These are phyloP conservation scores for Parnassius glacialis DNA, from an alignment of 2,888 invertebrate genomes.

Conservation along the genomic window DNA sequence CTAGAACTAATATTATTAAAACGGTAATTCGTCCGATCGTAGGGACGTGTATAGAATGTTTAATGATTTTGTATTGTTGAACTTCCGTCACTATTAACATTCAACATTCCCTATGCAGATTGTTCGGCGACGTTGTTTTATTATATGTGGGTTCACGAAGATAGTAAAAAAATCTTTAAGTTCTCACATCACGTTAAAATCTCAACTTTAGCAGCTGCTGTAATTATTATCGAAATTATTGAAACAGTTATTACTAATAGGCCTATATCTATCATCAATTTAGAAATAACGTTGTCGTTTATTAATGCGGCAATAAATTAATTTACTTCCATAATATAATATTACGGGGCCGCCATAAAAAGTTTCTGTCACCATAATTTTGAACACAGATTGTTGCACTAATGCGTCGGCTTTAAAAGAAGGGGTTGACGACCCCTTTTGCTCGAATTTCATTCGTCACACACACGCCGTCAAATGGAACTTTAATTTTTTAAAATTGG, in stretches of 20 bases:
- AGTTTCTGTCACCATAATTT: slow-evolving; percentile 73
- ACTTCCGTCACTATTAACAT: neutral
- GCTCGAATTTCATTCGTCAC: slow-evolving; percentile 71
- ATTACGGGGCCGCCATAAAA: slow-evolving; percentile 64
- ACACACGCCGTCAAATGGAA: slow-evolving; percentile 73
- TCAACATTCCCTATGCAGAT: neutral
- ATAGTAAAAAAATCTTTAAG: no score
- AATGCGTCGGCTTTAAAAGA: slow-evolving; percentile 60
- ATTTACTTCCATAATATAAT: slow-evolving; percentile 66
- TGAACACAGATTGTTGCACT: slow-evolving; percentile 74
- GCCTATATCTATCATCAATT: slow-evolving; percentile 20
- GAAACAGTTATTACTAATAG: slow-evolving; percentile 15
- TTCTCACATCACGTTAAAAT: slow-evolving; percentile 29
- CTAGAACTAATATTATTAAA: no score
- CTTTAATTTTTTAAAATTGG: slow-evolving; percentile 76
- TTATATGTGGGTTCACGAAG: slow-evolving; percentile 30
- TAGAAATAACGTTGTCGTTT: slow-evolving; percentile 45
- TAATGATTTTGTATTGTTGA: neutral
- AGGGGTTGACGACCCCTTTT: slow-evolving; percentile 69
- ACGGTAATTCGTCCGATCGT: no score
- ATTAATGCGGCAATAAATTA: slow-evolving; percentile 70
- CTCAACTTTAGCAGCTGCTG: slow-evolving; percentile 1
- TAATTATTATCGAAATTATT: slow-evolving; percentile 3
- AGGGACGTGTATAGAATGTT: no score
- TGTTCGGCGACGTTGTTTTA: slow-evolving; percentile 31